These are phyloP conservation scores for Trichogramma pretiosum DNA, from an alignment of 1,140 invertebrate species.

Conservation along the genomic window DNA sequence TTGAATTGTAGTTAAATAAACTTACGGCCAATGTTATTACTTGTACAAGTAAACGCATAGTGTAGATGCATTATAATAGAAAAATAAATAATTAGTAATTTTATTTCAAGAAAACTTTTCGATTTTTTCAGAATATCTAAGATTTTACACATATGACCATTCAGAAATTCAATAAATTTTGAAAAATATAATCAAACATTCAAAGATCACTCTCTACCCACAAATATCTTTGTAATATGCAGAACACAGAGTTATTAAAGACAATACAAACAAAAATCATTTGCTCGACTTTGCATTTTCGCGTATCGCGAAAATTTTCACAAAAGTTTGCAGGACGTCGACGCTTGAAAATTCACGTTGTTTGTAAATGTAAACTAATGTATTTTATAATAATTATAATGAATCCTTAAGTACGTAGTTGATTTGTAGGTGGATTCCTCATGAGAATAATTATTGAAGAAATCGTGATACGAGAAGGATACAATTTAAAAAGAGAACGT, in stretches of 20 bases:
- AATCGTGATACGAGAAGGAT: conserved; percentile 17
- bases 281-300: conserved; percentile 10
- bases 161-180: conserved; percentile 8
- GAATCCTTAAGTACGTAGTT: conserved; percentile 18
- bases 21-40: conserved; percentile 10
- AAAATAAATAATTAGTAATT: not conserved
- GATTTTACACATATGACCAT: too few relatives aligned
- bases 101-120: not conserved
- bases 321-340: conserved; percentile 30
- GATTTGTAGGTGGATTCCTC: conserved; percentile 27
- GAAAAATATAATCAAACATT: too few relatives aligned
- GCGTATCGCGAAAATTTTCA: conserved; percentile 18
- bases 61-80: not conserved
- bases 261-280: conserved; percentile 23
- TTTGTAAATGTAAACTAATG: conserved; percentile 44
- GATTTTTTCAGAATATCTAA: not conserved
- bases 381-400: conserved; percentile 40
- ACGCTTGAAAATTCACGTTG: conserved; percentile 37
- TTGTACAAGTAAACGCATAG: conserved; percentile 6
- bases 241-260: conserved; percentile 16
- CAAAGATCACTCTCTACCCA: too few relatives aligned
- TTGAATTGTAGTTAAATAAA: conserved; percentile 3
- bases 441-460: conserved; percentile 13
- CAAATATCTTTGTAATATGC: too few relatives aligned
- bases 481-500: conserved; percentile 13